Percentiles rank a stretch among this genome's conserved stretches.
Conservation (phyloP, 2,888 invertebrate species). For the Tipula lateralis region DNA sequence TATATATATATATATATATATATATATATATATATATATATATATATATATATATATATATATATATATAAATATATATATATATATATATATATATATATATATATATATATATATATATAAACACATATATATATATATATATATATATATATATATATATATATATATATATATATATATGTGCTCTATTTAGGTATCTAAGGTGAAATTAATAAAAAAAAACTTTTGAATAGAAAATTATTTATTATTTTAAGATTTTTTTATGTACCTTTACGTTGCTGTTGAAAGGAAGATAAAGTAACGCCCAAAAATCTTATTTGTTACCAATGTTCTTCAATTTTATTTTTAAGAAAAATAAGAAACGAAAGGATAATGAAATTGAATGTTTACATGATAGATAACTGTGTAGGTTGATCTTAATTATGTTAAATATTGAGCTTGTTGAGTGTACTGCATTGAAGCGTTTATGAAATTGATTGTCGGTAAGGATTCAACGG, state of each 20-base stretch:
- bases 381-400: conserved; percentile 11
- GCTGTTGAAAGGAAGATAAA: not conserved
- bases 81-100: not conserved
- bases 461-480: too few species aligned
- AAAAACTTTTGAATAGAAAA: conserved; percentile 24
- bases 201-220: conserved; percentile 9
- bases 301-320: conserved; percentile 3
- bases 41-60: not conserved
- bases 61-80: not conserved
- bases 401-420: not conserved
- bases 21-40: too few species aligned
- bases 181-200: not conserved
- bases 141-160: not conserved
- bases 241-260: conserved; percentile 19
- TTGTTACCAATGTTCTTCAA: not conserved
- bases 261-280: not conserved
- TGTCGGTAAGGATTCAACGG: too few species aligned
- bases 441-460: too few species aligned
- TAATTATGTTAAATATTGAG: not conserved
- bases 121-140: not conserved
- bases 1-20: too few species aligned
- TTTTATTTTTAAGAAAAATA: not conserved
- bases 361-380: not conserved
- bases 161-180: not conserved
- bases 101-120: not conserved